Evolutionary conservation across 1,140 invertebrate genomes (phyloP).

Genomic region (Coelopa frigida): DNA sequence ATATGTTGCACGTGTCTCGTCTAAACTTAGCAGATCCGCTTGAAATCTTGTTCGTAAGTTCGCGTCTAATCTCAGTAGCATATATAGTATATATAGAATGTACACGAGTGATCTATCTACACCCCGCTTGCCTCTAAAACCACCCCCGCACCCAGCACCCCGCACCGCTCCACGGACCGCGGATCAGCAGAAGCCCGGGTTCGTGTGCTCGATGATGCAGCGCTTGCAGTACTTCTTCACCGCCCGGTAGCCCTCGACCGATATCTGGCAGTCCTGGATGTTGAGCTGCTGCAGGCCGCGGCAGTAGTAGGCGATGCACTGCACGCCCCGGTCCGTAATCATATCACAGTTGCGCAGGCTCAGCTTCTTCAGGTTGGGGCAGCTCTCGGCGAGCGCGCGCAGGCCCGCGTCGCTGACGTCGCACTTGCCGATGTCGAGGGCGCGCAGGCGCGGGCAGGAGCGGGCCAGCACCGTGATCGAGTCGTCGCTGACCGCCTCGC

Average conservation of each 20-base stretch:
- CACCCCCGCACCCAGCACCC: no score
- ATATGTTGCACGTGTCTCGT: not conserved
- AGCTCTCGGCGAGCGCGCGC: constrained; percentile 75
- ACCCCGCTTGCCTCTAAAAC: no score
- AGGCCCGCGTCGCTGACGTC: constrained; percentile 84
- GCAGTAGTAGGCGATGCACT: constrained; percentile 79
- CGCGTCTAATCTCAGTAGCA: no score
- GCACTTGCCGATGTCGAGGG: constrained; percentile 85
- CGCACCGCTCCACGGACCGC: no score
- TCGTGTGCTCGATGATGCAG: constrained; percentile 90
- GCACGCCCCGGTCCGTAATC: constrained; percentile 78
- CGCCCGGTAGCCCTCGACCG: constrained; percentile 77
- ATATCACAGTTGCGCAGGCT: constrained; percentile 84
- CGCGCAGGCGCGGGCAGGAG: constrained; percentile 73
- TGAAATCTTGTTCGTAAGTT: not conserved
- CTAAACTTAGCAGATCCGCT: not conserved
- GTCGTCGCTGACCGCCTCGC: constrained; percentile 85
- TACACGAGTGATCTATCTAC: not conserved
- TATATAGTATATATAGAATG: no score
- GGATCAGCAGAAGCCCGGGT: constrained; percentile 76
- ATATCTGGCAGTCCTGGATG: constrained; percentile 85
- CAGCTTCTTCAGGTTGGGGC: constrained; percentile 83
- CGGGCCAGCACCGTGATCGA: constrained; percentile 74
- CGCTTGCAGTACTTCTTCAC: constrained; percentile 86
- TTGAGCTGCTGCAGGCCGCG: constrained; percentile 81